A percentile compares a stretch with the other conserved stretches of the same genome.
Conservation (phyloP, 2,113 vertebrate species). For the Bos javanicus region DNA sequence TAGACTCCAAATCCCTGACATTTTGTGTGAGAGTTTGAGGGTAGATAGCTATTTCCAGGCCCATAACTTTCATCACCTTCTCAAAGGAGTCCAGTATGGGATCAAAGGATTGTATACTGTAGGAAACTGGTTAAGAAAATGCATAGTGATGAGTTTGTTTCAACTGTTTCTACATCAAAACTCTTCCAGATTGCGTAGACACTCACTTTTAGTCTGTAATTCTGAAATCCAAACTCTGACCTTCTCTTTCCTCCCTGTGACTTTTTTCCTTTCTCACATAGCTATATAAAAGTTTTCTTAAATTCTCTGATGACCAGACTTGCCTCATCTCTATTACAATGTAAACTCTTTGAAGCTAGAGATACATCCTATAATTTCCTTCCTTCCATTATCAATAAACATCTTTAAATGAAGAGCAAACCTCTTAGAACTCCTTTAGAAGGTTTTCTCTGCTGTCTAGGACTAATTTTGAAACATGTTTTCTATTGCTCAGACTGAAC, state of each 20-base stretch:
- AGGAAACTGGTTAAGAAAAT: background rate
- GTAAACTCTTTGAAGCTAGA: constrained; percentile 45
- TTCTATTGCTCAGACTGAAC: constrained; percentile 26
- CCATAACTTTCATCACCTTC: background rate
- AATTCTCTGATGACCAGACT: background rate
- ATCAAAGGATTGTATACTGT: background rate
- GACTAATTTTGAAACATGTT: constrained; percentile 45
- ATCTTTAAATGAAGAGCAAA: constrained; percentile 38
- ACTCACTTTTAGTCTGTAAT: background rate
- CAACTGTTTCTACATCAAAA: background rate
- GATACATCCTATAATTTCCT: constrained; percentile 13
- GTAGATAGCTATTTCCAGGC: background rate
- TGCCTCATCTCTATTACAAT: background rate
- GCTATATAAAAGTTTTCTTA: background rate
- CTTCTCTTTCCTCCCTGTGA: background rate
- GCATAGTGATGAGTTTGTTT: background rate
- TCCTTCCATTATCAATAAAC: constrained; percentile 46
- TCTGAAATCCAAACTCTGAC: background rate
- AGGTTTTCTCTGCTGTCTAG: constrained; percentile 36
- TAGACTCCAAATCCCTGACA: background rate
- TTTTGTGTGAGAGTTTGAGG: background rate
- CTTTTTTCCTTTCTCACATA: background rate
- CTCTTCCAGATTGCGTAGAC: background rate
- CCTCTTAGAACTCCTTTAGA: constrained; percentile 18
- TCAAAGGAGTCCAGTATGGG: background rate